These are phyloP conservation scores for Cynopterus sphinx DNA, from an alignment of 2,797 vertebrate species.

Conservation along the genomic window DNA sequence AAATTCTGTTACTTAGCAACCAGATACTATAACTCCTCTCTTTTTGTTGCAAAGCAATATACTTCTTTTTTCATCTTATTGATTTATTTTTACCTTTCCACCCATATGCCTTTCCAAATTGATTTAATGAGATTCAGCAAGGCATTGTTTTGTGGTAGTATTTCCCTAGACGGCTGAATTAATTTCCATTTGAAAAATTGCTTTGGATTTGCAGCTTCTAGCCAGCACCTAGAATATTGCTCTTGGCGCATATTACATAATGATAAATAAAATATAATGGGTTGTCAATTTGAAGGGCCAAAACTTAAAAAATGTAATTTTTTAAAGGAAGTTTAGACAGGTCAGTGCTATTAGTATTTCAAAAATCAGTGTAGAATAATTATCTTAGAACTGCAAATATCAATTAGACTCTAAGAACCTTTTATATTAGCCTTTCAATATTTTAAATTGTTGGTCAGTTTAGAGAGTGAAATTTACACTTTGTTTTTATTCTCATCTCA, in stretches of 20 bases:
- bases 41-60: conserved; percentile 49
- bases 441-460: conserved; percentile 25
- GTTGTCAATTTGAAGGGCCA: neutral
- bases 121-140: conserved; percentile 74
- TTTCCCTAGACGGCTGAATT: conserved; percentile 78
- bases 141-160: conserved; percentile 73
- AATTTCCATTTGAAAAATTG: conserved; percentile 80
- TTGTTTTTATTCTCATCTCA: neutral
- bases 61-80: conserved; percentile 72
- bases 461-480: conserved; percentile 4
- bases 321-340: neutral
- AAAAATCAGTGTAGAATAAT: conserved; percentile 38
- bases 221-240: neutral
- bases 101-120: conserved; percentile 73
- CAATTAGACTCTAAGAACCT: neutral
- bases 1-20: conserved; percentile 68
- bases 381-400: conserved; percentile 11
- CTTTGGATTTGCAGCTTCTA: conserved; percentile 40
- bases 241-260: conserved; percentile 48
- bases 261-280: conserved; percentile 23
- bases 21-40: conserved; percentile 35
- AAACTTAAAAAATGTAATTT: conserved; percentile 19
- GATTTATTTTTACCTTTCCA: conserved; percentile 78
- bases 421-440: conserved; percentile 20
- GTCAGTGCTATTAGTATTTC: neutral